Base-by-base conservation (phyloP, 2,888 invertebrate genomes). In the Brachycybe producta region DNA sequence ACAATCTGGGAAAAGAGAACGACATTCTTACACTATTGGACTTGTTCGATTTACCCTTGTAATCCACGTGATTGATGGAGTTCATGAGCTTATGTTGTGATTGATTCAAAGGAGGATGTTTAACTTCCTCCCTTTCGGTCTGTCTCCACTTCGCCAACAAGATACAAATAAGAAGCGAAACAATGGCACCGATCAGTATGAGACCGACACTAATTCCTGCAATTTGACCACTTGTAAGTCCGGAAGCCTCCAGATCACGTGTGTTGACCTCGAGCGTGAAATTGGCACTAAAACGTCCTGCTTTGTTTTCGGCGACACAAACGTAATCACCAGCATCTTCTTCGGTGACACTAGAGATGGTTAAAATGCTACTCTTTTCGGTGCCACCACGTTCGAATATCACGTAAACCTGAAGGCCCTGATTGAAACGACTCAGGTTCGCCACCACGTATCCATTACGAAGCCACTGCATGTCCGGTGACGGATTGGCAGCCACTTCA, bases 381-480 rank as follows among this genome's bases (percentile, higher is more conserved):
- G 49, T 26, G 36, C 43, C 41, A 35, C 54, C 52, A 2, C 52
- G 49, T 49, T 54, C 42, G 43, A 52, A 35, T 32, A 43, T 46
- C 13, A 51, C 42, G 38, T 35, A 45, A 34, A 47, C 30, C 41
- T 42, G 44, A 41, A 40, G 50, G 17, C 52, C 58, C 53, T 51
- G 55, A 39, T 41, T 41, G 48, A 56, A 57, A 30, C 58, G 56
- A 36, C 56, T 55, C 42, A 59, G 47, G 65, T 88, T 88, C 49
- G 76, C 71, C 54, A 88, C 72, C 51, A 80, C 70, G 43, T 82
- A 75, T 0, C 86, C 85, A 62, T 85, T 84, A 81, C 83, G 84
- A 64, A 82, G 84, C 90, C 90, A 90, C 61, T 79, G 82, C 53
- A 90, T 77, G 56, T 73, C 76, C 0, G 90, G 82, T 39, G 81